A percentile compares a stretch with the other conserved stretches of the same genome.
phyloP scores from a whole-genome alignment of 2,888 invertebrate species.

The Hyalella azteca region DNA sequence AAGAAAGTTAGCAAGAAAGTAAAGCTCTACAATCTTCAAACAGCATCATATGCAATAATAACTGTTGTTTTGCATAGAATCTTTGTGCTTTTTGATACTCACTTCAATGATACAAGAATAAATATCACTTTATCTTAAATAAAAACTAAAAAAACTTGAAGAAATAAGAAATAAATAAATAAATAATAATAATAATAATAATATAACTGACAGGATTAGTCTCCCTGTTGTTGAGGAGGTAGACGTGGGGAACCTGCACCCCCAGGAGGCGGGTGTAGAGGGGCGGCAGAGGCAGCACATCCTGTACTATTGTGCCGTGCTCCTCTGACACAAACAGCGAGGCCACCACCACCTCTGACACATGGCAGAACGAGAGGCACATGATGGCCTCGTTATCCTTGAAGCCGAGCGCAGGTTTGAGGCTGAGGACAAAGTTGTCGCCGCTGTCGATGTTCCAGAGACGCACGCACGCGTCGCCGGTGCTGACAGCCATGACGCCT shows the following conservation, averaged over 20 bases:
- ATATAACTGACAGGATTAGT: not conserved
- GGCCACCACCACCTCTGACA: conserved; percentile 67
- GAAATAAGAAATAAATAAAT: not conserved
- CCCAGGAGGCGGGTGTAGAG: conserved; percentile 65
- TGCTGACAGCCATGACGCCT: conserved; percentile 76
- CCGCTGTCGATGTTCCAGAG: conserved; percentile 94
- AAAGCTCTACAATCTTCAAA: too few species aligned
- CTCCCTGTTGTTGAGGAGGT: conserved; percentile 62
- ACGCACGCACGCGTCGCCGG: conserved; percentile 80
- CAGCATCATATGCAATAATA: too few species aligned
- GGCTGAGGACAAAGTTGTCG: conserved; percentile 82
- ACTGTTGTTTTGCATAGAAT: too few species aligned
- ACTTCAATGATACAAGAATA: too few species aligned
- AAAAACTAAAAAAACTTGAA: not conserved
- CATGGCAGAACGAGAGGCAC: conserved; percentile 63
- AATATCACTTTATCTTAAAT: not conserved
- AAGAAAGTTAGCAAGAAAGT: too few species aligned
- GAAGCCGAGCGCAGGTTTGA: conserved; percentile 63
- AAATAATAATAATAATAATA: not conserved
- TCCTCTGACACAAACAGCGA: conserved; percentile 75
- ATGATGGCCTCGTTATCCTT: conserved; percentile 64
- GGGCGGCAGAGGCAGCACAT: conserved; percentile 65
- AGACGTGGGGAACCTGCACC: conserved; percentile 68
- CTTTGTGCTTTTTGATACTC: too few species aligned
- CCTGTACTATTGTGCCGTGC: conserved; percentile 74